Evolutionary conservation across 2,797 vertebrate species (phyloP).

Genomic region (Fratercula arctica): DNA sequence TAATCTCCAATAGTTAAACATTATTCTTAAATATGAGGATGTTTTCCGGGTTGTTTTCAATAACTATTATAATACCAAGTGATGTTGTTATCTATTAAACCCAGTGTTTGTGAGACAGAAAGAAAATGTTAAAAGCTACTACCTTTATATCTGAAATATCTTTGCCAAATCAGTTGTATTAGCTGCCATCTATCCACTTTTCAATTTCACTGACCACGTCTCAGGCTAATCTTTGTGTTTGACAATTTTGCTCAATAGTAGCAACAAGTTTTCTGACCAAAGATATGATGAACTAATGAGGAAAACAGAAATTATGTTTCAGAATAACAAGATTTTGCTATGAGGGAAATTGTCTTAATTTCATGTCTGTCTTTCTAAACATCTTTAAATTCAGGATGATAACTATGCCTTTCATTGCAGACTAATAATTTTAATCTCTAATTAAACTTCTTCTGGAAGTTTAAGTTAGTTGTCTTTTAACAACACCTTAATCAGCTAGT

Average conservation of each 20-base stretch:
- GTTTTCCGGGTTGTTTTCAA: neutral
- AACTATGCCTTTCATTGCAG: neutral
- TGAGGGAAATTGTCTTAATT: neutral
- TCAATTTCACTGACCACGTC: neutral
- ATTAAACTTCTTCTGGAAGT: slow-evolving; percentile 15
- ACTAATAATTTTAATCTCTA: neutral
- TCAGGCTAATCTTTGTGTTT: neutral
- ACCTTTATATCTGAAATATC: neutral
- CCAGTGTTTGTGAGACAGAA: neutral
- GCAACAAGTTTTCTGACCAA: neutral
- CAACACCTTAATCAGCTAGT: neutral
- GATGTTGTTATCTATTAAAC: neutral
- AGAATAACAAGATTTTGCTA: neutral
- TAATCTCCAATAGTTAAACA: neutral
- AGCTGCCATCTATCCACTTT: neutral
- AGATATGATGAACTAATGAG: neutral
- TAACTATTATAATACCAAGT: neutral
- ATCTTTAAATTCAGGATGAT: neutral
- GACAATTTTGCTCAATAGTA: neutral
- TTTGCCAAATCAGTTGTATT: neutral
- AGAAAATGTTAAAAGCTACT: neutral
- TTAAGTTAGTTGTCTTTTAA: neutral
- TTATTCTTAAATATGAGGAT: neutral
- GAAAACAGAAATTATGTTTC: neutral
- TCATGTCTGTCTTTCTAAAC: neutral